Percentiles rank a stretch among this genome's conserved stretches.
Conservation (phyloP, 1,140 invertebrate genomes). For the Himalopsyche phryganea region DNA sequence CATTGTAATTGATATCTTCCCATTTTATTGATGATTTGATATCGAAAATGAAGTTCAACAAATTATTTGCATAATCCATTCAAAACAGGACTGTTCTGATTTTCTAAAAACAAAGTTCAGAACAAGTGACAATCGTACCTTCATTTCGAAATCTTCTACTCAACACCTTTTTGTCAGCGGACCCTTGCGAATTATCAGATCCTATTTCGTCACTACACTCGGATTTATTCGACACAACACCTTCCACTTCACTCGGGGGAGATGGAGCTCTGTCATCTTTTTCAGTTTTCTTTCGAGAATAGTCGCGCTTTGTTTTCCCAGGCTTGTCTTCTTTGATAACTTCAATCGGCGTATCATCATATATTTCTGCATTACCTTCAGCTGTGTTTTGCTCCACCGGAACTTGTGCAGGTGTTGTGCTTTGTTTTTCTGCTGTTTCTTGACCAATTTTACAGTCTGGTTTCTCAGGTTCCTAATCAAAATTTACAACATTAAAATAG, state of each 20-base stretch:
- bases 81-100: too few relatives aligned
- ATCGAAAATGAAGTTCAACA: too few relatives aligned
- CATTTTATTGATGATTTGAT: too few relatives aligned
- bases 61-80: too few relatives aligned
- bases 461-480: conserved; percentile 16
- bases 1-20: too few relatives aligned
- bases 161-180: conserved; percentile 36
- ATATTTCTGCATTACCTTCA: conserved; percentile 51
- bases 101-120: too few relatives aligned
- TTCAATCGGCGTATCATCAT: conserved; percentile 60
- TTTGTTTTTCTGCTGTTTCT: neutral
- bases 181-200: conserved; percentile 37
- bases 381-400: neutral
- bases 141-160: conserved; percentile 33
- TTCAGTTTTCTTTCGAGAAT: conserved; percentile 47
- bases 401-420: neutral
- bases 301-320: conserved; percentile 42
- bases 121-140: conserved; percentile 15
- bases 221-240: conserved; percentile 35
- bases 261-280: conserved; percentile 43
- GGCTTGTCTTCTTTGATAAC: conserved; percentile 50
- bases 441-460: neutral
- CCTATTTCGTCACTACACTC: conserved; percentile 40
- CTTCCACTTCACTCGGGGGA: conserved; percentile 41
- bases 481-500: neutral